Conservation (phyloP, 2,113 vertebrate genomes). For the Seriola rivoliana region DNA sequence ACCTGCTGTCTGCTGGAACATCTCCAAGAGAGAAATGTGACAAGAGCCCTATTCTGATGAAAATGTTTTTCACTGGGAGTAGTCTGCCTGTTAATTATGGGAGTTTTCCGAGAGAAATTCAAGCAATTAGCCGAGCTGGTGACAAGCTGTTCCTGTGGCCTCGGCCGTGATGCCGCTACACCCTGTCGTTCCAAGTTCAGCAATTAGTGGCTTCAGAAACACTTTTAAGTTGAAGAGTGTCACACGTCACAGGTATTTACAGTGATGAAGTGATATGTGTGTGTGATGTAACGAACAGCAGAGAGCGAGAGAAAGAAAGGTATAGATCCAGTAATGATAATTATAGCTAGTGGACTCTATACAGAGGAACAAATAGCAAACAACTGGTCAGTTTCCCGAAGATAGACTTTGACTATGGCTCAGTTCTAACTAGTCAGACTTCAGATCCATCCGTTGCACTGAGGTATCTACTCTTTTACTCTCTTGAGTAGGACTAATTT, state of each 20-base stretch:
- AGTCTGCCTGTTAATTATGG: conserved; percentile 44
- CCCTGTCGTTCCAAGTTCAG: conserved; percentile 45
- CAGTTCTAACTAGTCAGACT: no score
- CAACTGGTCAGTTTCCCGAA: no score
- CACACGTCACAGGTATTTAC: conserved; percentile 29
- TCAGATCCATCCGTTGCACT: no score
- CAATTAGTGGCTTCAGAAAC: conserved; percentile 50
- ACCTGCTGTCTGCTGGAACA: conserved; percentile 12
- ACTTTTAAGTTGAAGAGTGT: conserved; percentile 22
- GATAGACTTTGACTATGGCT: no score
- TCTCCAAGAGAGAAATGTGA: conserved; percentile 16
- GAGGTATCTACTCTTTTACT: no score
- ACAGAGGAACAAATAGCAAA: conserved; percentile 10
- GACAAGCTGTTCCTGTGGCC: conserved; percentile 64
- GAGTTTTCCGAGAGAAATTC: conserved; percentile 48
- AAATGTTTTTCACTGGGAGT: conserved; percentile 23
- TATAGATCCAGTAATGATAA: conserved; percentile 16
- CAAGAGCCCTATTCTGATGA: conserved; percentile 11
- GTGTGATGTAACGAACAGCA: not conserved
- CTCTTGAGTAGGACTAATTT: no score
- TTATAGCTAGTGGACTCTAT: not conserved
- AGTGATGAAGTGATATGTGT: not conserved
- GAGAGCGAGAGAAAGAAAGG: conserved; percentile 14
- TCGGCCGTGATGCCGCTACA: conserved; percentile 27
- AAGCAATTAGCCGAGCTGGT: conserved; percentile 68